Percentiles rank a stretch among this genome's conserved stretches.
Conservation (phyloP, 2,797 vertebrate genomes). For the Xenopus petersii region DNA sequence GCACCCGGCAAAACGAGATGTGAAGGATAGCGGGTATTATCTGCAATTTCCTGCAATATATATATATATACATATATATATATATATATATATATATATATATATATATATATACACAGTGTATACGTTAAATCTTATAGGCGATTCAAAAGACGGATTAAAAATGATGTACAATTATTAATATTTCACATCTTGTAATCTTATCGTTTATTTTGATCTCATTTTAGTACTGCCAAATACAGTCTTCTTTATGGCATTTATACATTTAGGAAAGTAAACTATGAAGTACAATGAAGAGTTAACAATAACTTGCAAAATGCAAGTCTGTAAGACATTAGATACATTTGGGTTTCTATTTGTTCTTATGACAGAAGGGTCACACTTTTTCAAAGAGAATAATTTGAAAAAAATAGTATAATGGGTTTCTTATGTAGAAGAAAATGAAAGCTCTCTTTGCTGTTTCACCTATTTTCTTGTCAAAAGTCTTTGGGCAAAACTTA, state of each 20-base stretch:
- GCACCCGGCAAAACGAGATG: too few species aligned
- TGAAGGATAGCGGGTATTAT: too few species aligned
- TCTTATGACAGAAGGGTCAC: slow-evolving; percentile 65
- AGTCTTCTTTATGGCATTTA: neutral
- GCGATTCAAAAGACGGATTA: too few species aligned
- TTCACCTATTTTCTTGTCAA: slow-evolving; percentile 75
- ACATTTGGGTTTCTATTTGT: slow-evolving; percentile 55
- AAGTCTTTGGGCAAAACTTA: slow-evolving; percentile 66
- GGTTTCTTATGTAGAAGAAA: slow-evolving; percentile 67
- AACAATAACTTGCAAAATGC: slow-evolving; percentile 10
- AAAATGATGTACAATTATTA: too few species aligned
- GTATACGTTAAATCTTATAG: too few species aligned
- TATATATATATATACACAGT: too few species aligned
- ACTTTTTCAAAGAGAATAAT: slow-evolving; percentile 58
- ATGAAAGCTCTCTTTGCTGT: slow-evolving; percentile 59
- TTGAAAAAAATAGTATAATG: slow-evolving; percentile 62
- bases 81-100: too few species aligned
- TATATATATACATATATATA: too few species aligned
- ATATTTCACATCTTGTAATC: too few species aligned
- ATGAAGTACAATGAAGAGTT: slow-evolving; percentile 30
- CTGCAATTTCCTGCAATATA: too few species aligned
- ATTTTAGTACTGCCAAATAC: too few species aligned
- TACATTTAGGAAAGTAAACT: neutral
- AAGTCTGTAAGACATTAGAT: slow-evolving; percentile 51
- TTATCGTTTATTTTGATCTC: too few species aligned